These are phyloP conservation scores for Polypedilum pembai DNA, from an alignment of 1,140 invertebrate genomes.

Conservation along the genomic window DNA sequence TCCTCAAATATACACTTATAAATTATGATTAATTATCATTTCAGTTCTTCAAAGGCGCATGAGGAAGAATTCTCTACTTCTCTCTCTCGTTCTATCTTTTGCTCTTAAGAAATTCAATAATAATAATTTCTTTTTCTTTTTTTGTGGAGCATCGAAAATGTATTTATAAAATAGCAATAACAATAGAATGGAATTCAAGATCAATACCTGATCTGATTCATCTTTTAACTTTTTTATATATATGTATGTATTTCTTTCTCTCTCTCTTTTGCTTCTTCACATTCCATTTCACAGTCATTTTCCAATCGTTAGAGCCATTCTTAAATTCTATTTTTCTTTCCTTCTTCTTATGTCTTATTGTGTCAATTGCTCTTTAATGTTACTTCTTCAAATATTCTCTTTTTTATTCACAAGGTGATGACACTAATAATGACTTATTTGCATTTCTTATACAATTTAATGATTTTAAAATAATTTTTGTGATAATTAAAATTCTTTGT, in stretches of 20 bases:
- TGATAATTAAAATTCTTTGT: too few relatives aligned
- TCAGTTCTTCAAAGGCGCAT: background rate
- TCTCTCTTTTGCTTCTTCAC: conserved; percentile 12
- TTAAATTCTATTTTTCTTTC: conserved; percentile 13
- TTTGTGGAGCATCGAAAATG: background rate
- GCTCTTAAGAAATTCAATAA: background rate
- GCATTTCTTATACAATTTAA: too few relatives aligned
- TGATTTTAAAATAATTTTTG: too few relatives aligned
- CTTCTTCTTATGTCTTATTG: background rate
- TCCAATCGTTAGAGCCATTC: conserved; percentile 16
- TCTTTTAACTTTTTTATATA: background rate
- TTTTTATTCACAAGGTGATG: too few relatives aligned
- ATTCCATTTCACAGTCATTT: conserved; percentile 7
- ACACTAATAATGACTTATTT: too few relatives aligned
- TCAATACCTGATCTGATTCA: conserved; percentile 28
- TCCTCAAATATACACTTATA: conserved; percentile 13
- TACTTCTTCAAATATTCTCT: background rate
- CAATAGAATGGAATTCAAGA: conserved; percentile 16
- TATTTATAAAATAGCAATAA: conserved; percentile 16
- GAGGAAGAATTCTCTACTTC: background rate
- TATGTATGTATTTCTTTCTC: background rate
- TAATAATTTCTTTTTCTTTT: too few relatives aligned
- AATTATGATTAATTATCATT: conserved; percentile 28
- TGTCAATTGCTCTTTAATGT: conserved; percentile 12
- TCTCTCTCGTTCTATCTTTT: too few relatives aligned